phyloP scores from a whole-genome alignment of 2,888 invertebrate genomes.

The Melipona beecheii region DNA sequence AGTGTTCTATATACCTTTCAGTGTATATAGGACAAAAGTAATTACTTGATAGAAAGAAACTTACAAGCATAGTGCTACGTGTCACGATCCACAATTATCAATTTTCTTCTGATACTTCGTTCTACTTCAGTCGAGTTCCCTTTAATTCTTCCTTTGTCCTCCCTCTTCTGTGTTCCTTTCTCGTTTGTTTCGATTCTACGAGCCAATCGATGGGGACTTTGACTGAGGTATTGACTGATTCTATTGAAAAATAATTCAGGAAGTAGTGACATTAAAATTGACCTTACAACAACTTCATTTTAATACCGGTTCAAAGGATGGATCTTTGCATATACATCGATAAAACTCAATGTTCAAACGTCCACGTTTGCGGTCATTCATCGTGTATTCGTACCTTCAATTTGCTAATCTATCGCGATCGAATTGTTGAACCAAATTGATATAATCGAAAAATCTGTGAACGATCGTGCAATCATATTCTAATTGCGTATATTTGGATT shows the following conservation, averaged over 20 bases:
- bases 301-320: conserved; percentile 67
- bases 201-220: no score
- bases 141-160: neutral
- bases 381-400: no score
- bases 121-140: neutral
- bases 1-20: no score
- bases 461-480: no score
- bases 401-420: no score
- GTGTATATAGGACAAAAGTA: neutral
- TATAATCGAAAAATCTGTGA: no score
- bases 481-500: no score
- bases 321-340: conserved; percentile 68
- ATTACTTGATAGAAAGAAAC: neutral
- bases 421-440: no score
- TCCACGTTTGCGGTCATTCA: no score
- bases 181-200: neutral
- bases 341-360: no score
- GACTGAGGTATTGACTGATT: neutral
- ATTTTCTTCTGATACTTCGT: neutral
- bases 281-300: conserved; percentile 52
- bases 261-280: conserved; percentile 73
- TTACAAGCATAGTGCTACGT: conserved; percentile 26
- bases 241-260: conserved; percentile 39
- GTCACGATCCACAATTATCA: neutral
- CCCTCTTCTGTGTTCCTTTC: neutral